Evolutionary conservation across 2,888 invertebrate genomes (phyloP).

Genomic region (Sturmia bella): DNA sequence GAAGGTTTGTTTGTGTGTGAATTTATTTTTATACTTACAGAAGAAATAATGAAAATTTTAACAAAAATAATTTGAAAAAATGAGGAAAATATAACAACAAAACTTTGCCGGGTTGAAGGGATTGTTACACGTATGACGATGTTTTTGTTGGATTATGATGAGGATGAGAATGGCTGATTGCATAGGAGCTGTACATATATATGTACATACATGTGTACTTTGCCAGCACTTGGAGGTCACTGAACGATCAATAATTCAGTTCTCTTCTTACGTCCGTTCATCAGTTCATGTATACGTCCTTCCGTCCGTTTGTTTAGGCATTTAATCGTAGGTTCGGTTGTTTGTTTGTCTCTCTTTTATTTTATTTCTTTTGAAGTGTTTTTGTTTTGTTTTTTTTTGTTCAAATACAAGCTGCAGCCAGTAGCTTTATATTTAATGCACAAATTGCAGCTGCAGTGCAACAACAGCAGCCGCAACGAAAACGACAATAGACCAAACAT

Average conservation of each 20-base stretch:
- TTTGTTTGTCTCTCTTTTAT: slow-evolving; percentile 23
- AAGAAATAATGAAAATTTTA: slow-evolving; percentile 52
- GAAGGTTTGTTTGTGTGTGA: background rate
- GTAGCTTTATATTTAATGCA: slow-evolving; percentile 66
- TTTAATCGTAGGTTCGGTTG: slow-evolving; percentile 38
- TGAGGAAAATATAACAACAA: slow-evolving; percentile 39
- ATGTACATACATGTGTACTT: too few relatives aligned
- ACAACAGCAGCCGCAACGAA: slow-evolving; percentile 25
- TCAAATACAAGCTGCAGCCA: slow-evolving; percentile 54
- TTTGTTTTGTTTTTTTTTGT: background rate
- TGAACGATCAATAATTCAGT: slow-evolving; percentile 63
- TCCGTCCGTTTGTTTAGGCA: slow-evolving; percentile 51
- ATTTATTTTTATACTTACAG: slow-evolving; percentile 27
- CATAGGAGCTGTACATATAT: too few relatives aligned
- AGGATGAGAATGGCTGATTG: slow-evolving; percentile 60
- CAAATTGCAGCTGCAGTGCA: slow-evolving; percentile 68
- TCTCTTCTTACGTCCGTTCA: slow-evolving; percentile 44
- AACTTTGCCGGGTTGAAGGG: slow-evolving; percentile 56
- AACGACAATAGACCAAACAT: slow-evolving; percentile 51
- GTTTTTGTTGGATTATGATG: slow-evolving; percentile 51
- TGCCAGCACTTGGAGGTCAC: slow-evolving; percentile 57
- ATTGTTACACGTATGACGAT: slow-evolving; percentile 62
- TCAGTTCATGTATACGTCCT: slow-evolving; percentile 32
- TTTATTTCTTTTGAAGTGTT: slow-evolving; percentile 3
- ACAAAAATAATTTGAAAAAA: slow-evolving; percentile 57